Conservation (phyloP, 2,113 vertebrate species). For the Symphodus melops region DNA sequence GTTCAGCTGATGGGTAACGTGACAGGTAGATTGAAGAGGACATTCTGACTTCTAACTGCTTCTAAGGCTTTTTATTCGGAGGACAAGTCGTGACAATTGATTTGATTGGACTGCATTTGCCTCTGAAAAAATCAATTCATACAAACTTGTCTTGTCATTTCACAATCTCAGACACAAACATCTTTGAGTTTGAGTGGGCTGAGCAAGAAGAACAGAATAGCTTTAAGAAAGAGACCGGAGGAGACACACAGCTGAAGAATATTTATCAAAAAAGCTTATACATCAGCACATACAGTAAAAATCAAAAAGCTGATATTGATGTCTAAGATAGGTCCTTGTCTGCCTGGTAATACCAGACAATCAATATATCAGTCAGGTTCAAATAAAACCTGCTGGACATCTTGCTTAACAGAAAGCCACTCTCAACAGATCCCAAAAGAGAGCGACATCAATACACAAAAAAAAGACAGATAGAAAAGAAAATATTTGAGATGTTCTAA, state of each 20-base stretch:
- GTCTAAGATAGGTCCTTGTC: no score
- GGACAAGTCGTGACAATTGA: conserved; percentile 6
- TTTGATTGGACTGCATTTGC: conserved; percentile 27
- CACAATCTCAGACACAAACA: conserved; percentile 4
- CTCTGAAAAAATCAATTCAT: not conserved
- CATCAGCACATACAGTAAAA: no score
- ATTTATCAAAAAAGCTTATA: no score
- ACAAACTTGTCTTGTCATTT: conserved; percentile 16
- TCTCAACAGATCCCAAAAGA: no score
- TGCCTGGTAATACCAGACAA: no score
- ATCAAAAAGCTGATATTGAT: no score
- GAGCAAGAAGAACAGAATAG: not conserved
- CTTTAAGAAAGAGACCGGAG: not conserved
- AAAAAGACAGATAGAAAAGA: no score
- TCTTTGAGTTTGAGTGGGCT: not conserved
- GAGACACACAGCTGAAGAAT: not conserved
- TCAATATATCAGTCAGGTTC: no score
- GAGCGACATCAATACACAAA: no score
- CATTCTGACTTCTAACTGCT: conserved; percentile 6
- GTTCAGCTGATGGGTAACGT: conserved; percentile 55
- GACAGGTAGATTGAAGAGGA: conserved; percentile 54
- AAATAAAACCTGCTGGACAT: no score
- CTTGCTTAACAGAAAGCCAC: no score
- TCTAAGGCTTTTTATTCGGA: conserved; percentile 20
- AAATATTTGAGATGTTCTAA: no score